These are phyloP conservation scores for Yponomeuta evonymella DNA, from an alignment of 2,888 invertebrate genomes.

Conservation along the genomic window DNA sequence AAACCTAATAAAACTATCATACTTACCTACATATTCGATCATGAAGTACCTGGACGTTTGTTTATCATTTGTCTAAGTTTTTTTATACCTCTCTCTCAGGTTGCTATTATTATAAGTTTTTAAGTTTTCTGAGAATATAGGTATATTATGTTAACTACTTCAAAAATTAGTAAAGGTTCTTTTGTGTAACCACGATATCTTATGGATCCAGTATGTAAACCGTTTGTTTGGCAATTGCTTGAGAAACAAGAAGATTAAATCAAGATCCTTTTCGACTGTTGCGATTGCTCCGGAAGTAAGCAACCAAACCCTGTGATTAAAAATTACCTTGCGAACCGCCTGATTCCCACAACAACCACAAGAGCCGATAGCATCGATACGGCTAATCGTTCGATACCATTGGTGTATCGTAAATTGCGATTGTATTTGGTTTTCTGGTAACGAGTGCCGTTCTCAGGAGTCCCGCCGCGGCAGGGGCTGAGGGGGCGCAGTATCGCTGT, in stretches of 20 bases:
- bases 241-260: not conserved
- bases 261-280: not conserved
- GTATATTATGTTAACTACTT: no score
- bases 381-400: slow-evolving; percentile 39
- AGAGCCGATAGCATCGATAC: slow-evolving; percentile 19
- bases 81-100: no score
- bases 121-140: no score
- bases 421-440: slow-evolving; percentile 35
- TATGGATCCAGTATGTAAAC: no score
- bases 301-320: not conserved
- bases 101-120: no score
- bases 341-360: slow-evolving; percentile 63
- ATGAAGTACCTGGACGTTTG: no score
- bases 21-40: no score
- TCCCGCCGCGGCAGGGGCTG: slow-evolving; percentile 42
- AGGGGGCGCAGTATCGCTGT: slow-evolving; percentile 35
- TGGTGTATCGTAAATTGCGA: slow-evolving; percentile 40
- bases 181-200: no score
- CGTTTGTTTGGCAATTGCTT: not conserved
- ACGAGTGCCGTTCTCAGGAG: slow-evolving; percentile 66
- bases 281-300: not conserved
- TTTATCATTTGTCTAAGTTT: no score
- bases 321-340: not conserved
- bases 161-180: no score
- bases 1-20: no score